These are phyloP conservation scores for Arrhopalites spinosus DNA, from an alignment of 2,888 invertebrate species.

Conservation along the genomic window DNA sequence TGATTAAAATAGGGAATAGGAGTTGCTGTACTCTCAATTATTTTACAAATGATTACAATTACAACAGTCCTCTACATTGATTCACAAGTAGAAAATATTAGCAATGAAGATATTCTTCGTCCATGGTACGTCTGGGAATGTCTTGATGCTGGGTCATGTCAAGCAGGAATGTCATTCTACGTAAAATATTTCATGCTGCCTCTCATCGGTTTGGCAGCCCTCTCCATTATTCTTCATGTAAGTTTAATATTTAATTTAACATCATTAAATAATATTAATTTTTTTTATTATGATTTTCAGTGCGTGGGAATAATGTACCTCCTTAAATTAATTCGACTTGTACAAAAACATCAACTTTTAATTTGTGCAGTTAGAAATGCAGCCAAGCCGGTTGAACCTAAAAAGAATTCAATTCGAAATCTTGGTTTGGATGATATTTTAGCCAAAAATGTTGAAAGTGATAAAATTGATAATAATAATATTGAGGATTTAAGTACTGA, in stretches of 20 bases:
- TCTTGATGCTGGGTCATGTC: slow-evolving; percentile 36
- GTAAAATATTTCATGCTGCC: slow-evolving; percentile 47
- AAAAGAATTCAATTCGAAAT: not conserved
- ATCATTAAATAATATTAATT: not conserved
- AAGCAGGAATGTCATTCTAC: slow-evolving; percentile 40
- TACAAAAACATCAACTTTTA: not conserved
- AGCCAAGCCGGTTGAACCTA: not conserved
- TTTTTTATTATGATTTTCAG: slow-evolving; percentile 12
- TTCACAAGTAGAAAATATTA: slow-evolving; percentile 32
- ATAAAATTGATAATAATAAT: too few species aligned
- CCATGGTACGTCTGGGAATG: slow-evolving; percentile 54
- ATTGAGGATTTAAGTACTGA: not conserved
- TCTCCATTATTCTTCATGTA: slow-evolving; percentile 46
- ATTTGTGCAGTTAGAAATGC: not conserved
- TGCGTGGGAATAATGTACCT: slow-evolving; percentile 26
- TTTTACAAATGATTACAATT: slow-evolving; percentile 48
- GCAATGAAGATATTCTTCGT: slow-evolving; percentile 44
- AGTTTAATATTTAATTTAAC: not conserved
- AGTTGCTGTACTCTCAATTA: slow-evolving; percentile 34
- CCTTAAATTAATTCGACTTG: slow-evolving; percentile 14
- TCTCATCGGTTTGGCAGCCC: slow-evolving; percentile 40
- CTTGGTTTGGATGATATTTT: not conserved
- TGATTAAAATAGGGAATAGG: slow-evolving; percentile 37
- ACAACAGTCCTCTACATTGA: slow-evolving; percentile 41
- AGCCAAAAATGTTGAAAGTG: too few species aligned